Evolutionary conservation across 2,888 invertebrate species (phyloP).

Genomic region (Euzetes globulus): DNA sequence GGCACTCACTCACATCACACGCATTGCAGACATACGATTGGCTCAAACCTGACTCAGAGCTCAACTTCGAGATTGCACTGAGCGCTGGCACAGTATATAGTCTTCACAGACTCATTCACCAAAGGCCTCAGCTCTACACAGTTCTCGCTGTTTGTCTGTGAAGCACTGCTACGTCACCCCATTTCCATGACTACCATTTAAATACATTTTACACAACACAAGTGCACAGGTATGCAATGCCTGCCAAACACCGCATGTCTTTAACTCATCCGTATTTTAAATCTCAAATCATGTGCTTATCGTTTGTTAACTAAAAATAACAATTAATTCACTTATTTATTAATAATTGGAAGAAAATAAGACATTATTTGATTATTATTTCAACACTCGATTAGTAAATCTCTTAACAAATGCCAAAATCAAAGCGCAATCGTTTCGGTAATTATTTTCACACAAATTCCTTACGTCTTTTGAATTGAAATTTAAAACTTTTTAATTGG

Average conservation of each 20-base stretch:
- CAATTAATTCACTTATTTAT: no score
- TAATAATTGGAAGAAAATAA: no score
- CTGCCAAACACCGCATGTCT: not conserved
- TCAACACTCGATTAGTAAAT: not conserved
- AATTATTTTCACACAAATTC: constrained; percentile 8
- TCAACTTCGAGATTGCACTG: not conserved
- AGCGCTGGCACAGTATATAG: no score
- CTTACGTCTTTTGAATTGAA: no score
- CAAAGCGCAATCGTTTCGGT: constrained; percentile 39
- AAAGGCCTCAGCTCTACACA: not conserved
- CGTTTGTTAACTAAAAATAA: no score
- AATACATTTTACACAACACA: not conserved
- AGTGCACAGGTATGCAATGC: not conserved
- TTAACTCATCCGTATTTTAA: no score
- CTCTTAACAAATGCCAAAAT: constrained; percentile 37
- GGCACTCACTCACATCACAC: not conserved
- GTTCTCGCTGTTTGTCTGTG: not conserved
- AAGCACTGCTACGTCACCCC: not conserved
- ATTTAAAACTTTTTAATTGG: not conserved
- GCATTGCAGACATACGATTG: constrained; percentile 11
- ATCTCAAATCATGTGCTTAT: no score
- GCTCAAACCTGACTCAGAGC: not conserved
- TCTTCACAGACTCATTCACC: no score
- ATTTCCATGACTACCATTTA: not conserved
- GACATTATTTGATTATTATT: not conserved